These are phyloP conservation scores for Crematogaster levior DNA, from an alignment of 2,888 invertebrate genomes.

Conservation along the genomic window DNA sequence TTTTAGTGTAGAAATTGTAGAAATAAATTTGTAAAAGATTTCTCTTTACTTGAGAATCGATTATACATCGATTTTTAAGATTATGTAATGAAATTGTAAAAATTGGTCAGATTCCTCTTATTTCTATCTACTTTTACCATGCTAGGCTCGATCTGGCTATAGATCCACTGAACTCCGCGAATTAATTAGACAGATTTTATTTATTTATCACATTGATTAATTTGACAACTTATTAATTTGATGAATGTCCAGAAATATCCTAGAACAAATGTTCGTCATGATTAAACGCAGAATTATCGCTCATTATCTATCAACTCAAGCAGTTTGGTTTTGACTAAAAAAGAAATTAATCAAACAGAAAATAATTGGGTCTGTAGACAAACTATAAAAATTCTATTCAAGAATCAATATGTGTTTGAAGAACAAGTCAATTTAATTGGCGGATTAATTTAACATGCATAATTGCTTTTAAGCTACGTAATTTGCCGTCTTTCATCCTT, in stretches of 20 bases:
- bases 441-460: neutral
- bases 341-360: neutral
- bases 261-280: neutral
- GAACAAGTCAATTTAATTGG: neutral
- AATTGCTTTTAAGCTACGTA: neutral
- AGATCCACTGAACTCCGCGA: neutral
- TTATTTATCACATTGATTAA: neutral
- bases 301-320: neutral
- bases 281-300: neutral
- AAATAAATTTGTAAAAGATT: neutral
- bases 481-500: neutral
- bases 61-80: neutral
- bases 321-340: neutral
- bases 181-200: neutral
- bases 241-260: neutral
- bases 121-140: neutral
- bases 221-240: neutral
- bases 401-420: neutral
- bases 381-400: neutral
- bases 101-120: neutral
- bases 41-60: neutral
- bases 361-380: neutral
- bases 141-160: constrained; percentile 7
- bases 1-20: no score
- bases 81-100: neutral